These are phyloP conservation scores for Centropus bengalensis DNA, from an alignment of 2,113 vertebrate species.

Conservation along the genomic window DNA sequence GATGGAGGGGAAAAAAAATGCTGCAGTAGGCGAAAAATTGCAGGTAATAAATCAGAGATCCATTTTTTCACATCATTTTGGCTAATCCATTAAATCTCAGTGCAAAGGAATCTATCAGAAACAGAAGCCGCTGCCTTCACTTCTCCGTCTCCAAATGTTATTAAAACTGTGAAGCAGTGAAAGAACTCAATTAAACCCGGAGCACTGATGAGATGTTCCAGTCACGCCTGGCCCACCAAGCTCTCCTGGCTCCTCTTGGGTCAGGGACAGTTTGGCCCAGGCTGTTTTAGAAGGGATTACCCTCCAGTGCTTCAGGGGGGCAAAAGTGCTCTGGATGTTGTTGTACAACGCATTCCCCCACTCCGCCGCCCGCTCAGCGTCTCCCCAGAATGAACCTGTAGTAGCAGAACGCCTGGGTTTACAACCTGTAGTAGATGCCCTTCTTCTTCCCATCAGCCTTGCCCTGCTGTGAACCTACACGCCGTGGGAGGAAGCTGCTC, in stretches of 20 bases:
- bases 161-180: slow-evolving; percentile 40
- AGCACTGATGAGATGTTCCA: neutral
- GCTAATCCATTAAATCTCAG: slow-evolving; percentile 85
- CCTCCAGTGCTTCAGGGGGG: fast-evolving
- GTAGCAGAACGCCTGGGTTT: neutral
- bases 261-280: neutral
- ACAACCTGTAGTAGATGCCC: neutral
- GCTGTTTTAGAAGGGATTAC: neutral
- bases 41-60: slow-evolving; percentile 84
- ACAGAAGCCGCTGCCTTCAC: slow-evolving; percentile 67
- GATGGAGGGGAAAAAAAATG: slow-evolving; percentile 64
- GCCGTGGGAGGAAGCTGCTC: neutral
- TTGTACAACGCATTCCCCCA: fast-evolving
- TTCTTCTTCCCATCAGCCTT: neutral
- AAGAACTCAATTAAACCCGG: slow-evolving; percentile 30
- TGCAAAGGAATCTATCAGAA: slow-evolving; percentile 77
- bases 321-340: fast-evolving
- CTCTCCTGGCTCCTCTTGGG: neutral
- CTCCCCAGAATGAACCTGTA: neutral
- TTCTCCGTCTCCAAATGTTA: slow-evolving; percentile 60
- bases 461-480: fast-evolving
- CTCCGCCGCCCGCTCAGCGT: fast-evolving
- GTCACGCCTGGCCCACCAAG: neutral
- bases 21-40: slow-evolving; percentile 80
- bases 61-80: slow-evolving; percentile 80